A percentile compares a stretch with the other conserved stretches of the same genome.
Conservation (phyloP, 2,113 vertebrate genomes). For the Peromyscus maniculatus region DNA sequence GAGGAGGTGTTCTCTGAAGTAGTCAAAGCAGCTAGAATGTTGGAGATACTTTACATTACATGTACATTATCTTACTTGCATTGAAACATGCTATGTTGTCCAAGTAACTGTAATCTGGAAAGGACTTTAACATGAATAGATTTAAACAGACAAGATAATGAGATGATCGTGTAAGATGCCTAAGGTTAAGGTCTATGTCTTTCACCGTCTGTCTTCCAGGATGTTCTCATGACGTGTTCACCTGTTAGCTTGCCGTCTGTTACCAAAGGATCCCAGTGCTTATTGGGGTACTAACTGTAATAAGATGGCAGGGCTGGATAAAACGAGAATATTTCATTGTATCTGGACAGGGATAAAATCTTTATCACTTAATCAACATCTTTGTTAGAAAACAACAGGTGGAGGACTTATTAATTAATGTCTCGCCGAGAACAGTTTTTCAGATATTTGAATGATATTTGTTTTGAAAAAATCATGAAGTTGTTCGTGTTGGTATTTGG, state of each 20-base stretch:
- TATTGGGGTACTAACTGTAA: neutral
- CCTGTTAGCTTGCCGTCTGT: neutral
- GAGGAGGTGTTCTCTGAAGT: neutral
- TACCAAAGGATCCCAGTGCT: neutral
- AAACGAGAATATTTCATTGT: neutral
- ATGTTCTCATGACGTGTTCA: neutral
- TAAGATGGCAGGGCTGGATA: neutral
- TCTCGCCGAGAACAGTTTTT: neutral
- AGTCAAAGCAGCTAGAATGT: neutral
- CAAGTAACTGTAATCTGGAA: constrained; percentile 5
- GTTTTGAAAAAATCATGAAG: constrained; percentile 25
- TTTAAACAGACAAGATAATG: neutral
- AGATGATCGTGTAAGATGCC: no score
- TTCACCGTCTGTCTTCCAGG: neutral
- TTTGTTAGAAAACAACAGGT: neutral
- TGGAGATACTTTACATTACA: neutral
- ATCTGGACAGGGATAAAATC: neutral
- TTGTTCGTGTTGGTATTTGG: neutral
- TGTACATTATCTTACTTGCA: neutral
- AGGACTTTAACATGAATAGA: constrained; percentile 15
- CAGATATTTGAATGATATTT: constrained; percentile 25
- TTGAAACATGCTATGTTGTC: neutral
- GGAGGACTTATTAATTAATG: neutral
- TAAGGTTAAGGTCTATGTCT: neutral
- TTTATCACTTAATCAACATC: neutral